A percentile compares a stretch with the other conserved stretches of the same genome.
Conservation (phyloP, 2,888 invertebrate genomes). For the Drosophila hamatofila region DNA sequence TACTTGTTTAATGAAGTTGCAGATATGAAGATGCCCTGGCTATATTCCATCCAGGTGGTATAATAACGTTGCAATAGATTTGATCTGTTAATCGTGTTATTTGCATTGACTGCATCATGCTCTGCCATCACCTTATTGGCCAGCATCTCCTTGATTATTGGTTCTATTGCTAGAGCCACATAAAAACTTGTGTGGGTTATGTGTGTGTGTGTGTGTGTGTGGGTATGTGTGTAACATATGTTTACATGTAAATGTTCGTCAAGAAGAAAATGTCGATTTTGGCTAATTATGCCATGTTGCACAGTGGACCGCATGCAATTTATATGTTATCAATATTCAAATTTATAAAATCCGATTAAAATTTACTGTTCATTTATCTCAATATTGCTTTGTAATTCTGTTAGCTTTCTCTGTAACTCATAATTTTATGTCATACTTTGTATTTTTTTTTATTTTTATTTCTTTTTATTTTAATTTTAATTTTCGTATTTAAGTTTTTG, state of each 20-base stretch:
- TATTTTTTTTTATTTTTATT: not conserved
- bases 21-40: slow-evolving; percentile 95
- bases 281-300: slow-evolving; percentile 31
- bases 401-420: not conserved
- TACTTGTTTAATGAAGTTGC: slow-evolving; percentile 92
- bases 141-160: too few species aligned
- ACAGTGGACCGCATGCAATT: slow-evolving; percentile 34
- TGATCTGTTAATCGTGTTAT: slow-evolving; percentile 55
- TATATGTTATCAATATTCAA: not conserved
- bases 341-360: not conserved
- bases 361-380: not conserved
- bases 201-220: slow-evolving; percentile 18
- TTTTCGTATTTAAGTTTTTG: not conserved
- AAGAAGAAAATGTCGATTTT: slow-evolving; percentile 83
- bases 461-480: not conserved
- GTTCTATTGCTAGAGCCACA: slow-evolving; percentile 89
- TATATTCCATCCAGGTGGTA: slow-evolving; percentile 95
- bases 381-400: not conserved
- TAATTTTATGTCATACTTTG: not conserved
- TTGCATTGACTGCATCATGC: slow-evolving; percentile 87
- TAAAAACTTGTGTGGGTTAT: slow-evolving; percentile 15
- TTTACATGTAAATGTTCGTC: slow-evolving; percentile 17
- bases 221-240: slow-evolving; percentile 21
- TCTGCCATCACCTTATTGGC: slow-evolving; percentile 87
- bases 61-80: slow-evolving; percentile 87